These are phyloP conservation scores for Cotesia typhae DNA, from an alignment of 1,140 invertebrate genomes.

Conservation along the genomic window DNA sequence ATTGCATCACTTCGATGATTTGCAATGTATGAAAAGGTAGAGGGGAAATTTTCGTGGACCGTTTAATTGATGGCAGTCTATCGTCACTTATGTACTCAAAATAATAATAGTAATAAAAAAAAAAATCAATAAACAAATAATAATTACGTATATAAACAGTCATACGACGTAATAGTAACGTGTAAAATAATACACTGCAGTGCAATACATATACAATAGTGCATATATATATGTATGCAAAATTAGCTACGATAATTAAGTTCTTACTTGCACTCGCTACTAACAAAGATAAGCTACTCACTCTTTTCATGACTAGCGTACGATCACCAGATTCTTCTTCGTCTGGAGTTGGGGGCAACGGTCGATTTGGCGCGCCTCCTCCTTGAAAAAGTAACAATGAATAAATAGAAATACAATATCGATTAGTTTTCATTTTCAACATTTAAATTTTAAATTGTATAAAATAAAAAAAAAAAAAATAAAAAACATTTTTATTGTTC, in stretches of 20 bases:
- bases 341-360: slow-evolving; percentile 92
- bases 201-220: slow-evolving; percentile 44
- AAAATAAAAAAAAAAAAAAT: no score
- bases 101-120: slow-evolving; percentile 17
- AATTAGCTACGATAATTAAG: slow-evolving; percentile 42
- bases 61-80: slow-evolving; percentile 34
- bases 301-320: slow-evolving; percentile 89
- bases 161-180: slow-evolving; percentile 20
- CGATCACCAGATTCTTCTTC: slow-evolving; percentile 87
- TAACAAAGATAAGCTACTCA: slow-evolving; percentile 64
- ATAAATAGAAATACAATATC: background rate
- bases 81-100: slow-evolving; percentile 20
- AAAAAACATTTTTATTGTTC: background rate
- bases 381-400: slow-evolving; percentile 25
- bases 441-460: no score
- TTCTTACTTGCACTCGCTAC: slow-evolving; percentile 45
- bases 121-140: slow-evolving; percentile 19
- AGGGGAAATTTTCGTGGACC: slow-evolving; percentile 35
- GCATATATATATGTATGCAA: slow-evolving; percentile 40
- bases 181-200: slow-evolving; percentile 37
- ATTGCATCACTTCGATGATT: slow-evolving; percentile 23
- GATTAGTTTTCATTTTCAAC: no score
- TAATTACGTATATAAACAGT: slow-evolving; percentile 27
- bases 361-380: slow-evolving; percentile 86
- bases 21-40: slow-evolving; percentile 18